Conservation (phyloP, 1,140 invertebrate species). For the Cyphomyrmex costatus region DNA sequence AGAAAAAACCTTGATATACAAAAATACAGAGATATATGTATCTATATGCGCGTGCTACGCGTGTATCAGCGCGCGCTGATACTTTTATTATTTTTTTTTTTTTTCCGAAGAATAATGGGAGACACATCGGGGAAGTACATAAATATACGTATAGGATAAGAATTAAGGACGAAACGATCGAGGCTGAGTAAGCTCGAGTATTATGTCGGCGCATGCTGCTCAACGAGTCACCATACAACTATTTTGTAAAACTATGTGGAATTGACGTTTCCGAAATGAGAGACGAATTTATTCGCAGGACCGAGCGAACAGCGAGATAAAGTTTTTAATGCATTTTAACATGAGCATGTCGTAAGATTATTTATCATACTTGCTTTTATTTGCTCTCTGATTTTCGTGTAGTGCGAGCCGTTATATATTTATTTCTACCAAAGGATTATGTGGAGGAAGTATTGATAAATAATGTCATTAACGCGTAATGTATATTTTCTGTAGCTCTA, state of each 20-base stretch:
- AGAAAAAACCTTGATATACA: slow-evolving; percentile 86
- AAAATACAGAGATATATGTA: slow-evolving; percentile 84
- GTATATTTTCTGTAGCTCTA: background rate
- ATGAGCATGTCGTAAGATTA: background rate
- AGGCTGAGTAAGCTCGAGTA: slow-evolving; percentile 68
- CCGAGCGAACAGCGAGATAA: slow-evolving; percentile 16
- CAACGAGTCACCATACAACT: slow-evolving; percentile 39
- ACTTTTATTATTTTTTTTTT: slow-evolving; percentile 40
- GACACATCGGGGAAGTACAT: slow-evolving; percentile 46
- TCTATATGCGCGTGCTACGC: slow-evolving; percentile 30
- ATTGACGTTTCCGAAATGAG: slow-evolving; percentile 47
- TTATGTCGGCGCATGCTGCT: slow-evolving; percentile 50
- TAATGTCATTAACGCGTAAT: background rate
- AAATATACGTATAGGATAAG: slow-evolving; percentile 65
- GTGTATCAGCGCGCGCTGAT: slow-evolving; percentile 31
- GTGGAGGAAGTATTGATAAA: background rate
- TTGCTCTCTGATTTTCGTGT: background rate
- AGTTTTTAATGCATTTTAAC: background rate
- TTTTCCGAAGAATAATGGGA: slow-evolving; percentile 38
- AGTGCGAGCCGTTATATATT: background rate
- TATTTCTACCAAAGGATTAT: background rate
- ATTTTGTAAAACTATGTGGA: slow-evolving; percentile 45
- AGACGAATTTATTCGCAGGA: slow-evolving; percentile 30
- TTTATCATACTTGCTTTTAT: background rate
- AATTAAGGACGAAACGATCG: slow-evolving; percentile 66